Evolutionary conservation across 2,888 invertebrate species (phyloP), one percentile per base, ranked within the genome.

Genomic region (Pinctada fucata): DNA sequence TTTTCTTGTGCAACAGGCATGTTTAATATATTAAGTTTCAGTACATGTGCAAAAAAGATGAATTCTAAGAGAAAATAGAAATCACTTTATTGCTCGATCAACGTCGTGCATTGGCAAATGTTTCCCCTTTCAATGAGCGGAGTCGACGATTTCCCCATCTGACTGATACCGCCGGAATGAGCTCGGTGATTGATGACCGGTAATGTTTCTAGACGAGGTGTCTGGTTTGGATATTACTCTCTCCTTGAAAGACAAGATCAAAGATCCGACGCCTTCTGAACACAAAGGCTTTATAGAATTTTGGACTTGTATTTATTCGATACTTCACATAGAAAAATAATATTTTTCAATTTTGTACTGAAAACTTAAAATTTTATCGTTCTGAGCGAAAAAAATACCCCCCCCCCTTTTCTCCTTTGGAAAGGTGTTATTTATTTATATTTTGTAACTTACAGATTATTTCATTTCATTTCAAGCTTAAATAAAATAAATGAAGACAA

Each of bases 181-280:
- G 6, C 58, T 58, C 58, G 13, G 13, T 58, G 58, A 58, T 58
- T 58, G 58, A 58, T 13, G 58, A 58, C 31, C 31, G 58, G 58
- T 6, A 58, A 58, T 58, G 58, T 13, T 58, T 13, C 58, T 10
- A 58, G 58, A 58, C 8, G 6, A 10, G 13, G 8, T 6, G 58
- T 58, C 58, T 58, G 58, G 58, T 58, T 58, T 58, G 58, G 58
- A 58, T 58, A 58, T 58, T 58, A 58, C 13, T 58, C 6, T 58
- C 58, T 6, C 58, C 58, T 10, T 58, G 58, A 13, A 10, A 10
- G 58, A 58, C 13, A 13, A 58, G 58, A 58, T 58, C 58, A 58
- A 58, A 58, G 58, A 6, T 58, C 13, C 58, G 58, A 58, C 13
- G 58, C 58, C 58, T 58, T 58, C 8, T 10, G 58, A 58, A 6